phyloP scores from a whole-genome alignment of 2,797 vertebrate species.

The Neoniphon sammara region DNA sequence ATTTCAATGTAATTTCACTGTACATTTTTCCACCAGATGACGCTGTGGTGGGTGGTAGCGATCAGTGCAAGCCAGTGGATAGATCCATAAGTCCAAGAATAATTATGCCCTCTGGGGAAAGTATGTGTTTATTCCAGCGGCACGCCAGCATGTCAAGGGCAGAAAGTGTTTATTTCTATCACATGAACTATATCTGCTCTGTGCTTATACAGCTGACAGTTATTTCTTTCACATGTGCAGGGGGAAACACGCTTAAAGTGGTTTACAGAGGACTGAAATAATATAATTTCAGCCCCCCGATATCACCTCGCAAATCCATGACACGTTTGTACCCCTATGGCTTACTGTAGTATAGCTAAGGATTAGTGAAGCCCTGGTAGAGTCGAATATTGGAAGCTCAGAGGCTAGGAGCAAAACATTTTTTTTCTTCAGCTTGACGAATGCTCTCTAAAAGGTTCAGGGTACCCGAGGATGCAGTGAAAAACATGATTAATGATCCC shows the following conservation, averaged over 20 bases:
- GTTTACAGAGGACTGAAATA: slow-evolving; percentile 49
- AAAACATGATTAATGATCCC: slow-evolving; percentile 20
- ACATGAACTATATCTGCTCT: slow-evolving; percentile 37
- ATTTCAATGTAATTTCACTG: not conserved
- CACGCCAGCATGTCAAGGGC: slow-evolving; percentile 30
- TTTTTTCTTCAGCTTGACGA: slow-evolving; percentile 17
- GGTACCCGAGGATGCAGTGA: slow-evolving; percentile 1
- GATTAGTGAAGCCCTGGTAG: slow-evolving; percentile 37
- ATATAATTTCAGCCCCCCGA: slow-evolving; percentile 35
- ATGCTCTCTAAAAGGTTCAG: slow-evolving; percentile 25
- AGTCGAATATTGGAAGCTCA: slow-evolving; percentile 26
- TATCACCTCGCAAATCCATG: slow-evolving; percentile 33
- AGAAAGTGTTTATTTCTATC: slow-evolving; percentile 47
- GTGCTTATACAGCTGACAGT: slow-evolving; percentile 56
- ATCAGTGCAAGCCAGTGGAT: slow-evolving; percentile 27
- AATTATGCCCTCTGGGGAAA: slow-evolving; percentile 35
- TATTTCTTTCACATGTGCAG: slow-evolving; percentile 14
- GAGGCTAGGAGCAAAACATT: slow-evolving; percentile 9
- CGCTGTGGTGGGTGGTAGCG: not conserved
- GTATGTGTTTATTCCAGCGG: slow-evolving; percentile 39
- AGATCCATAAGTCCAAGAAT: slow-evolving; percentile 33
- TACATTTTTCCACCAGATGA: not conserved
- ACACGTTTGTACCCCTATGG: slow-evolving; percentile 24
- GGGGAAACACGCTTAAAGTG: slow-evolving; percentile 32
- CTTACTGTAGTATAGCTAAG: slow-evolving; percentile 8